These are phyloP conservation scores for Cremastinae sp. DNA, from an alignment of 2,888 invertebrate species.

Conservation along the genomic window DNA sequence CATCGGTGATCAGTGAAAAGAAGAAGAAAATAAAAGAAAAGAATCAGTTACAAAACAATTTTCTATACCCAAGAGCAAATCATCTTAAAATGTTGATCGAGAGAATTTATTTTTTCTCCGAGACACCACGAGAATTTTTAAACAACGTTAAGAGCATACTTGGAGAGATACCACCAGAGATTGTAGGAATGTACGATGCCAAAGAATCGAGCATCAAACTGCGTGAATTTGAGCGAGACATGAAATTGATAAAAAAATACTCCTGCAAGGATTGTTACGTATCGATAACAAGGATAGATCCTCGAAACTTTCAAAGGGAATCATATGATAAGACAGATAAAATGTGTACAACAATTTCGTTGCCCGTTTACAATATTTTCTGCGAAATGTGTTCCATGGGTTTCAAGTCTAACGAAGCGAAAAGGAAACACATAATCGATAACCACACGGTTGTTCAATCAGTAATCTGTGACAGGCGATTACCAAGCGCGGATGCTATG, in stretches of 20 bases:
- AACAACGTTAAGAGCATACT: neutral
- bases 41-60: neutral
- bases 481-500: constrained; percentile 19
- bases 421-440: neutral
- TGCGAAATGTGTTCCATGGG: neutral
- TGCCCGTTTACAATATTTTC: neutral
- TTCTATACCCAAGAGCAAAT: neutral
- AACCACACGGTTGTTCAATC: constrained; percentile 22
- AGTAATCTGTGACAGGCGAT: constrained; percentile 20
- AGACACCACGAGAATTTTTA: neutral
- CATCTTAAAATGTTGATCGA: neutral
- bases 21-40: neutral
- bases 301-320: neutral
- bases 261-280: constrained; percentile 49
- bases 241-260: constrained; percentile 5
- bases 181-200: neutral
- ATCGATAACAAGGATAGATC: constrained; percentile 12
- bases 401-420: neutral
- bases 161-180: neutral
- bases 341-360: too few species aligned
- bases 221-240: constrained; percentile 8
- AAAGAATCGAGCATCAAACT: neutral
- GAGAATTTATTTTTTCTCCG: neutral
- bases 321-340: too few species aligned
- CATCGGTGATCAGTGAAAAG: neutral